phyloP scores from a whole-genome alignment of 2,113 vertebrate species.

The Chloebia gouldiae region DNA sequence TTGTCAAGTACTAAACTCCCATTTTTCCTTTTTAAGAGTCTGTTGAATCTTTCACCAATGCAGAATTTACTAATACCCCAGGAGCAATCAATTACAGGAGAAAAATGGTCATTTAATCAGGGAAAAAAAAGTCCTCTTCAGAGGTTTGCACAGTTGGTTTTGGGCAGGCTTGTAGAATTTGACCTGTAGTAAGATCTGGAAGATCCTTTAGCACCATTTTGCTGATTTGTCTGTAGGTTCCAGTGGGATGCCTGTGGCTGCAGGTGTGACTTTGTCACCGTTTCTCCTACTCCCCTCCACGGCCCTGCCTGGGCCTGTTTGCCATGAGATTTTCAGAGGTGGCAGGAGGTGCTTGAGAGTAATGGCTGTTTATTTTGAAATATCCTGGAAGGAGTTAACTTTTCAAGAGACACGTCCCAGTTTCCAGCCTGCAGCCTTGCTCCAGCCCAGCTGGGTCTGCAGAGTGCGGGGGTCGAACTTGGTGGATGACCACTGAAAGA shows the following conservation, averaged over 20 bases:
- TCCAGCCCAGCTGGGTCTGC: neutral
- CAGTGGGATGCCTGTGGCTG: neutral
- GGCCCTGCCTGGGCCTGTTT: neutral
- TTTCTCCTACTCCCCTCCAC: neutral
- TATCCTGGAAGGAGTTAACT: neutral
- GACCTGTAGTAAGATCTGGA: neutral
- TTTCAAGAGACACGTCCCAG: neutral
- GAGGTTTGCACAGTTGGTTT: neutral
- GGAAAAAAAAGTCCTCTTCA: neutral
- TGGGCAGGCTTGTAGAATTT: neutral
- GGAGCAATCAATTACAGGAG: fast-evolving
- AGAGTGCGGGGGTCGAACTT: fast-evolving
- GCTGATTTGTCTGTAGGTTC: neutral
- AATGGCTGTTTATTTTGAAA: neutral
- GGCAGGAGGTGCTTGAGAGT: neutral
- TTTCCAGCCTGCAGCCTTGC: neutral
- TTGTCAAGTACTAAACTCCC: neutral
- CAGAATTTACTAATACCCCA: neutral
- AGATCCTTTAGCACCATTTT: neutral
- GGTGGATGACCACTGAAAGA: neutral
- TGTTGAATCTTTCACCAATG: neutral
- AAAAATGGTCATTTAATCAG: neutral
- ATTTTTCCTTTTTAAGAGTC: neutral
- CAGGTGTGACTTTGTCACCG: fast-evolving
- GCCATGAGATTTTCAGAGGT: neutral